Percentiles rank a stretch among this genome's conserved stretches.
Conservation (phyloP, 2,888 invertebrate genomes). For the Elysia crispata region DNA sequence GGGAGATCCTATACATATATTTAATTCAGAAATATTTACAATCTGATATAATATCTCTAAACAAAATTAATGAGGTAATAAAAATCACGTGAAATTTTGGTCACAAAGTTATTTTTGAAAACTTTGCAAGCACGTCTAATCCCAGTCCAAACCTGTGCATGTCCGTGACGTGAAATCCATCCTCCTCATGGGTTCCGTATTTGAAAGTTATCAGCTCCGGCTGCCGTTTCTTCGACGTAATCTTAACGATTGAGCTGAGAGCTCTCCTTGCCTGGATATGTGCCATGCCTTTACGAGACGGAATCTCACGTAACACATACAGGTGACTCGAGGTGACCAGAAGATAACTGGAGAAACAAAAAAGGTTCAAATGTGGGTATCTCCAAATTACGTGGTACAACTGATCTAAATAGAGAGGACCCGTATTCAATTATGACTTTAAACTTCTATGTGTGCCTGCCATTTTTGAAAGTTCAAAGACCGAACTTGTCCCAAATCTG, state of each 20-base stretch:
- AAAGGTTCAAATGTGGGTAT: constrained; percentile 16
- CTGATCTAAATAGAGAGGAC: no score
- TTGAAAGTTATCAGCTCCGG: constrained; percentile 98
- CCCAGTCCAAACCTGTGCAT: constrained; percentile 90
- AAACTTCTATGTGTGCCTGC: no score
- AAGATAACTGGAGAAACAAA: constrained; percentile 84
- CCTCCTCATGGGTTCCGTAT: constrained; percentile 83
- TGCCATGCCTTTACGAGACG: constrained; percentile 85
- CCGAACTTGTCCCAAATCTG: no score
- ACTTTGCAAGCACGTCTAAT: no score
- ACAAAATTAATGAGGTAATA: no score
- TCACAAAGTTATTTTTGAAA: no score
- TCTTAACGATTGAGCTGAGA: constrained; percentile 94
- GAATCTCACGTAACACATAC: constrained; percentile 87
- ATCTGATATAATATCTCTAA: no score
- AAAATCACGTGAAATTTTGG: no score
- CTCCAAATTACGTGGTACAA: background rate
- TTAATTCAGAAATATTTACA: no score
- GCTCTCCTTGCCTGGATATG: constrained; percentile 92
- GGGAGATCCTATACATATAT: no score
- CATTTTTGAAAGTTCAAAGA: no score
- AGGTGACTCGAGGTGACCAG: constrained; percentile 91
- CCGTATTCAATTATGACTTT: no score
- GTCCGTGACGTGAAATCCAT: constrained; percentile 86
- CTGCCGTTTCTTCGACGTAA: constrained; percentile 95